Conservation (phyloP, 2,888 invertebrate genomes). For the Neoascia interrupta region DNA sequence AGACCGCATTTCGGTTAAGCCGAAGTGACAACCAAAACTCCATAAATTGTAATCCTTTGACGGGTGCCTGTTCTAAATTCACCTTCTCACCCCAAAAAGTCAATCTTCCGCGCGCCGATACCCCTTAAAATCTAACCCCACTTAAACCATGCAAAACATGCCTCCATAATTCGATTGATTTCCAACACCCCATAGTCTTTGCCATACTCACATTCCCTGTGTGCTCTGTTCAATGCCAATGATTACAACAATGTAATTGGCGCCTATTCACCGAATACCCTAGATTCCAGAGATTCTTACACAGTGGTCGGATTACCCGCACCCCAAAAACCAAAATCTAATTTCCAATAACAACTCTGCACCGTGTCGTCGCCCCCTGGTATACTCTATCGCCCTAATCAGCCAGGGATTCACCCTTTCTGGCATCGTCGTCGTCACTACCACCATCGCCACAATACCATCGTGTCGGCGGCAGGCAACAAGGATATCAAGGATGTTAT, state of each 20-base stretch:
- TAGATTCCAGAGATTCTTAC: constrained; percentile 34
- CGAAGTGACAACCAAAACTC: too few relatives aligned
- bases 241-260: constrained; percentile 52
- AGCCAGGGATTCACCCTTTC: constrained; percentile 31
- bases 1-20: too few relatives aligned
- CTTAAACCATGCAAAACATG: constrained; percentile 9
- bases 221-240: background rate
- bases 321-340: constrained; percentile 26
- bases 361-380: background rate
- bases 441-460: background rate
- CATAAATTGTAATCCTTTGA: too few relatives aligned
- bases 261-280: constrained; percentile 37
- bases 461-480: too few relatives aligned
- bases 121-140: too few relatives aligned
- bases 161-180: constrained; percentile 26
- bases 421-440: background rate
- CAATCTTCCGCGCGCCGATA: too few relatives aligned
- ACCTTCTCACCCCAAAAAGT: too few relatives aligned
- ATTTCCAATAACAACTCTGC: constrained; percentile 31
- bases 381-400: constrained; percentile 26
- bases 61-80: too few relatives aligned
- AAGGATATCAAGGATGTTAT: constrained; percentile 25
- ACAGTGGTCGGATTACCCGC: constrained; percentile 17
- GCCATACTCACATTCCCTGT: background rate
- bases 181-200: background rate